phyloP scores from a whole-genome alignment of 2,113 vertebrate species.

The Hoplias malabaricus region DNA sequence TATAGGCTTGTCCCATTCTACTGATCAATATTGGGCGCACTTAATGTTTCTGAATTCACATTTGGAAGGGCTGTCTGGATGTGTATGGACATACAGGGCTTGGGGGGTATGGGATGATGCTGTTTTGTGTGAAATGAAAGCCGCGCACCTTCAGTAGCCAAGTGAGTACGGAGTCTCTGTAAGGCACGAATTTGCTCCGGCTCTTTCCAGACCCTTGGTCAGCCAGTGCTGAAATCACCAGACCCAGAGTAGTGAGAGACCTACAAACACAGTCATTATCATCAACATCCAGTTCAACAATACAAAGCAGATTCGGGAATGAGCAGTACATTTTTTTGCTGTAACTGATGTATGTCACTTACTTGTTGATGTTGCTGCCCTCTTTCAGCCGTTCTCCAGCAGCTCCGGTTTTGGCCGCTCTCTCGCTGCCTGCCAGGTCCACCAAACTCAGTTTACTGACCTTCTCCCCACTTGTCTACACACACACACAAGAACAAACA shows the following conservation, averaged over 20 bases:
- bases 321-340: no score
- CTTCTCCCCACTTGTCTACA: conserved; percentile 94
- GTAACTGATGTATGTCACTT: no score
- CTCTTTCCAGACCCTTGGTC: conserved; percentile 94
- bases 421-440: conserved; percentile 93
- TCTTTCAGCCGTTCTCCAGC: conserved; percentile 95
- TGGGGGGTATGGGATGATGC: no score
- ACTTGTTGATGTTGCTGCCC: conserved; percentile 99
- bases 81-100: no score
- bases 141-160: conserved; percentile 98
- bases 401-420: conserved; percentile 95
- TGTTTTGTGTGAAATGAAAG: no score
- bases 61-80: no score
- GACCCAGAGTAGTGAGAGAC: conserved; percentile 91
- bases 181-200: conserved; percentile 97
- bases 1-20: no score
- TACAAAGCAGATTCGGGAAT: no score
- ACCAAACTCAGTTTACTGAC: conserved; percentile 96
- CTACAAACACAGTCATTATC: no score
- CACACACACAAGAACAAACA: neutral
- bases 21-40: no score
- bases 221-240: conserved; percentile 95
- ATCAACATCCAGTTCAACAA: no score
- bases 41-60: no score
- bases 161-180: conserved; percentile 96